These are phyloP conservation scores for Orchesella cincta DNA, from an alignment of 1,140 invertebrate species.

Conservation along the genomic window DNA sequence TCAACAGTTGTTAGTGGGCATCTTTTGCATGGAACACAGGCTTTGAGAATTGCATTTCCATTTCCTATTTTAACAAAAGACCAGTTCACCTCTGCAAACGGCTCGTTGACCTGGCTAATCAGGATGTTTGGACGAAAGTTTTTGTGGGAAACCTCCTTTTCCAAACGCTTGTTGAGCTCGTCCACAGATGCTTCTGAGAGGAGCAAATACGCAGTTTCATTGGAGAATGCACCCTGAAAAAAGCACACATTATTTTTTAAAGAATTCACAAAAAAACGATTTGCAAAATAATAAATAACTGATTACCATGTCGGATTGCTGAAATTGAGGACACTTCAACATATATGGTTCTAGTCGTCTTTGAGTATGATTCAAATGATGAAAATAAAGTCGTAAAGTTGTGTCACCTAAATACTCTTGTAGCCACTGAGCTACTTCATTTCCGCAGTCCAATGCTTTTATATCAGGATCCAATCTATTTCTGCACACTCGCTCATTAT, in stretches of 20 bases:
- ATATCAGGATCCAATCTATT: slow-evolving; percentile 28
- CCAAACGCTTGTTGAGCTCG: neutral
- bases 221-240: neutral
- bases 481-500: neutral
- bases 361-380: neutral
- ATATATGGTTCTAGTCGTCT: neutral
- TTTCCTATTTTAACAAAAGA: slow-evolving; percentile 19
- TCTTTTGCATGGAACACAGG: neutral
- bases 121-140: slow-evolving; percentile 27
- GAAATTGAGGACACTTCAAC: slow-evolving; percentile 10
- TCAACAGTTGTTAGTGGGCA: slow-evolving; percentile 18
- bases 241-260: neutral
- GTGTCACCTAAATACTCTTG: slow-evolving; percentile 40
- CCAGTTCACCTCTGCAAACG: slow-evolving; percentile 26
- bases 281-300: too few relatives aligned
- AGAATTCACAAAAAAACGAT: neutral
- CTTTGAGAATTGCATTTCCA: slow-evolving; percentile 15
- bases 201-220: slow-evolving; percentile 7
- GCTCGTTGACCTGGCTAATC: neutral
- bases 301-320: neutral
- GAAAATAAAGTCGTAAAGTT: neutral
- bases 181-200: neutral
- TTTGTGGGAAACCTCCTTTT: neutral
- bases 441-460: slow-evolving; percentile 54
- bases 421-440: slow-evolving; percentile 54